phyloP scores from a whole-genome alignment of 2,888 invertebrate genomes.

The Ennomos fuscantarius region DNA sequence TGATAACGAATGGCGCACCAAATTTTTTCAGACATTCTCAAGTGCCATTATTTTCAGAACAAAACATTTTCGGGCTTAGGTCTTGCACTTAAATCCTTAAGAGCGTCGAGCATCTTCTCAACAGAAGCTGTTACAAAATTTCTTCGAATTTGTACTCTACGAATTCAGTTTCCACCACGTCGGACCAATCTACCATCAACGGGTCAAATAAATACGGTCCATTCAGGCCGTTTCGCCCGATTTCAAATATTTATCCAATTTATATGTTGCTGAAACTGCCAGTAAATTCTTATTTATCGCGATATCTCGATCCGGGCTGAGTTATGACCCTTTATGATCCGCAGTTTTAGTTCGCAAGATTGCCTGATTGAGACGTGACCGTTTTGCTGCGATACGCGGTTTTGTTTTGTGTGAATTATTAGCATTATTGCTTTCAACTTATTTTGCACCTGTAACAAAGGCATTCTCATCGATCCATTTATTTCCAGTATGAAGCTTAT shows the following conservation, averaged over 20 bases:
- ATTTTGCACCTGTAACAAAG: too few species aligned
- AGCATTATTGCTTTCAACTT: too few species aligned
- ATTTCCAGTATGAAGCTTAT: too few species aligned
- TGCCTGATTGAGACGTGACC: conserved; percentile 18
- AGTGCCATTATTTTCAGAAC: too few species aligned
- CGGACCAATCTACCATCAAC: conserved; percentile 33
- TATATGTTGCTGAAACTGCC: conserved; percentile 47
- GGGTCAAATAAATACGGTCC: conserved; percentile 42
- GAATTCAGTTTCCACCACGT: conserved; percentile 38
- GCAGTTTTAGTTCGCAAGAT: conserved; percentile 31
- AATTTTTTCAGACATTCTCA: too few species aligned
- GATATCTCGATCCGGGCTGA: conserved; percentile 32
- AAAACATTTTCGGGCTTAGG: too few species aligned
- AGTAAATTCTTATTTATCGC: conserved; percentile 45
- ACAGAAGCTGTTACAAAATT: conserved; percentile 9
- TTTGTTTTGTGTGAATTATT: too few species aligned
- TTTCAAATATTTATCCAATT: conserved; percentile 73
- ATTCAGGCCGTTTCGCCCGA: conserved; percentile 44
- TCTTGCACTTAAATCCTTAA: too few species aligned
- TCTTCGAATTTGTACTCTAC: conserved; percentile 34
- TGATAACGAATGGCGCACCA: too few species aligned
- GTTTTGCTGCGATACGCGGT: background rate
- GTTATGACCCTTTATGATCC: conserved; percentile 38
- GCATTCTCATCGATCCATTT: too few species aligned
- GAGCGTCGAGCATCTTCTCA: background rate